Percentiles rank a stretch among this genome's conserved stretches.
These are phyloP conservation scores for Drosophila peninsularis DNA, from an alignment of 2,888 invertebrate species.

Conservation along the genomic window DNA sequence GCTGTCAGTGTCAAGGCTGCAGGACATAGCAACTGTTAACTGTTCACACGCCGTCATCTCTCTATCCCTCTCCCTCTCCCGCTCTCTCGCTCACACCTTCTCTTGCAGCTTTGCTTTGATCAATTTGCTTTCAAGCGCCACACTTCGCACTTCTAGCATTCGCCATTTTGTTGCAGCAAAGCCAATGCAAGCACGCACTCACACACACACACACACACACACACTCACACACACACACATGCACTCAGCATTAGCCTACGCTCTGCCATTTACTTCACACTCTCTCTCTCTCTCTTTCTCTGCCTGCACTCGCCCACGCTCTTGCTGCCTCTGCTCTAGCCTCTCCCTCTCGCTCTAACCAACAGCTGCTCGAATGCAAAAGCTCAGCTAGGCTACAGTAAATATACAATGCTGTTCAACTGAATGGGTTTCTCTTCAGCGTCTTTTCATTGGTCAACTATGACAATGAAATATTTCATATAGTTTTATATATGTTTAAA, in stretches of 20 bases:
- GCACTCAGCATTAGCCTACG: neutral
- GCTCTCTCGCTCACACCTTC: neutral
- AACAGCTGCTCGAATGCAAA: slow-evolving; percentile 11
- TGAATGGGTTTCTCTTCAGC: too few relatives aligned
- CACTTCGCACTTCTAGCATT: neutral
- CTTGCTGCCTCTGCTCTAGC: neutral
- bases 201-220: neutral
- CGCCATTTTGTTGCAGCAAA: slow-evolving; percentile 9
- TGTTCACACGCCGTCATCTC: slow-evolving; percentile 2
- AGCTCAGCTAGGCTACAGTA: slow-evolving; percentile 9
- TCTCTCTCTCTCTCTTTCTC: neutral
- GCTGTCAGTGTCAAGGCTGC: slow-evolving; percentile 4
- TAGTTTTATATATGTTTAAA: too few relatives aligned
- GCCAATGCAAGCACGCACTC: neutral
- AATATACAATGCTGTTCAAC: too few relatives aligned
- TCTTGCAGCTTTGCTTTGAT: slow-evolving; percentile 1
- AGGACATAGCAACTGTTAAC: slow-evolving; percentile 9
- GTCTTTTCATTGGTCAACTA: too few relatives aligned
- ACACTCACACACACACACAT: neutral
- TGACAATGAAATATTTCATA: too few relatives aligned
- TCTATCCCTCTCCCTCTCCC: neutral
- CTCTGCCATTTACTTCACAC: slow-evolving; percentile 1
- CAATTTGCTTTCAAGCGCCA: slow-evolving; percentile 1
- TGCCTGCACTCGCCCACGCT: neutral
- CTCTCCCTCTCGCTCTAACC: too few relatives aligned